These are phyloP conservation scores for Arnoldichthys spilopterus DNA, from an alignment of 2,797 vertebrate species.

Conservation along the genomic window DNA sequence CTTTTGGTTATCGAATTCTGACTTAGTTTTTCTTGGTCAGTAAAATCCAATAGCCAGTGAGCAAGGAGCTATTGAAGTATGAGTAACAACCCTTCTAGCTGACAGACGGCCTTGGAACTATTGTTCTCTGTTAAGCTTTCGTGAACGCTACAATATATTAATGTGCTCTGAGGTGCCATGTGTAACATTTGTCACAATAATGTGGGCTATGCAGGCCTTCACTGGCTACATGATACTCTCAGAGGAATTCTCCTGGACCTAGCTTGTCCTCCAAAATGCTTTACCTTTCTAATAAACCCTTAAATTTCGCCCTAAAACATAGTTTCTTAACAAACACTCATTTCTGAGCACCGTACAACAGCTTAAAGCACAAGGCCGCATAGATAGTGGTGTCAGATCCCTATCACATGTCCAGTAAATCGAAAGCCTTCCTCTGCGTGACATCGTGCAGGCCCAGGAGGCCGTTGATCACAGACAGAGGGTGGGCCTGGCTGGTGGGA, in stretches of 20 bases:
- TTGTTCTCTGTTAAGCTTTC: not conserved
- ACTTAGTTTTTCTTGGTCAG: not conserved
- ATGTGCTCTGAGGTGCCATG: not conserved
- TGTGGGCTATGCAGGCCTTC: not conserved
- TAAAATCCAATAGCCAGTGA: not conserved
- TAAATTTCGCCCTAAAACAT: not conserved
- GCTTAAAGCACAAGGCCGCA: not conserved
- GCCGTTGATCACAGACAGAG: constrained; percentile 34
- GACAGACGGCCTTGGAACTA: too few species aligned
- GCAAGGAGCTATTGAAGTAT: not conserved
- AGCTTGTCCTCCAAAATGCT: not conserved
- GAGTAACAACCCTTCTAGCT: not conserved
- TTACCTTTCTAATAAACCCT: not conserved
- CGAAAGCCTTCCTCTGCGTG: constrained; percentile 14
- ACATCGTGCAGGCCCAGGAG: not conserved
- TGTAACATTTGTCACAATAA: not conserved
- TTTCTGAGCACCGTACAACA: not conserved
- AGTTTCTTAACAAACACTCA: not conserved
- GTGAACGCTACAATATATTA: not conserved
- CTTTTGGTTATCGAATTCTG: not conserved
- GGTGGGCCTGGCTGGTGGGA: constrained; percentile 24
- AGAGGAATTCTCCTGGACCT: not conserved
- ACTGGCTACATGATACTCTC: not conserved
- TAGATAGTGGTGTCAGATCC: not conserved
- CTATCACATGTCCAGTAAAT: constrained; percentile 17